These are phyloP conservation scores for Rotaria socialis DNA, from an alignment of 2,888 invertebrate genomes.

Conservation along the genomic window DNA sequence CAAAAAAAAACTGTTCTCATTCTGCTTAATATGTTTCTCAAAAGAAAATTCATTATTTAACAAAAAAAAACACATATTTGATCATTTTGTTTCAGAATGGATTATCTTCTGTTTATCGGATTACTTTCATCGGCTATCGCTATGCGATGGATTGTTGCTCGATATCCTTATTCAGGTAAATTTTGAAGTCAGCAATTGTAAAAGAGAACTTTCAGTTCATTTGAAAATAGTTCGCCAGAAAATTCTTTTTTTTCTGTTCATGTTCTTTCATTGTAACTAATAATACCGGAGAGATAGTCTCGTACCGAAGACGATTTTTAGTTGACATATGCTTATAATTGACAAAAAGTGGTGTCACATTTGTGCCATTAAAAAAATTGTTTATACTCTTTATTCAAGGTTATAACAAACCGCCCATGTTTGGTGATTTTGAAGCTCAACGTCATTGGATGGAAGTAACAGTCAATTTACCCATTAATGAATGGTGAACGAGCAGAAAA, in stretches of 20 bases:
- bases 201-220: no score
- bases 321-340: no score
- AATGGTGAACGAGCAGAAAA: slow-evolving; percentile 60
- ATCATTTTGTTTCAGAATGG: not conserved
- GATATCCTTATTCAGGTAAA: slow-evolving; percentile 37
- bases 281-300: no score
- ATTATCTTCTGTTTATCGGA: not conserved
- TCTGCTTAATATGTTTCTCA: not conserved
- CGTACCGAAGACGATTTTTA: no score
- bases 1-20: not conserved
- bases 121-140: slow-evolving; percentile 24
- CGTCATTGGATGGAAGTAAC: slow-evolving; percentile 99
- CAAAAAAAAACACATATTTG: no score
- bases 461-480: slow-evolving; percentile 69
- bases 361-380: no score
- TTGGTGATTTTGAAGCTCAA: slow-evolving; percentile 96
- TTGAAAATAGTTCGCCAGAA: no score
- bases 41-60: not conserved
- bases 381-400: not conserved
- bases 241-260: no score
- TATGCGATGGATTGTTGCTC: slow-evolving; percentile 37
- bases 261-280: no score
- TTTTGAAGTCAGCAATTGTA: not conserved
- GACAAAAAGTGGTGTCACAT: no score
- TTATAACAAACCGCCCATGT: slow-evolving; percentile 71